Percentiles rank a stretch among this genome's conserved stretches.
These are phyloP conservation scores for Oscheius sp. DNA, from an alignment of 2,888 invertebrate species.

Conservation along the genomic window DNA sequence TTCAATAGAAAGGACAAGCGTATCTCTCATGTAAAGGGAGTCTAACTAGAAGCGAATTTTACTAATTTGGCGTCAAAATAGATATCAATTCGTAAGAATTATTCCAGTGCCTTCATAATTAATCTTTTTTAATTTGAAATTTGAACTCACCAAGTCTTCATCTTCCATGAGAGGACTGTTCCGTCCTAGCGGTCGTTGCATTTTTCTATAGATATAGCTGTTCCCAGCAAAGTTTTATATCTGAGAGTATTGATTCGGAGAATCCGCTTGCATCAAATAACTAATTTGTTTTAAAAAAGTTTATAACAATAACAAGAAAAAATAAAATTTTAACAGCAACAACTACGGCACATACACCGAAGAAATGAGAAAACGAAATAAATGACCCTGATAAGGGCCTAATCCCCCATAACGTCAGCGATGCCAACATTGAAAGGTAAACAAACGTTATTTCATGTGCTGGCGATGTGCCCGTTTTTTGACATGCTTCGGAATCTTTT, in stretches of 20 bases:
- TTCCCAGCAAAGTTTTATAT: too few relatives aligned
- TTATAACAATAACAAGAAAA: slow-evolving; percentile 28
- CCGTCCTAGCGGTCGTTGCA: slow-evolving; percentile 18
- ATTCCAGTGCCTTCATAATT: too few relatives aligned
- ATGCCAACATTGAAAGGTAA: slow-evolving; percentile 17
- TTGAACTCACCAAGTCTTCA: slow-evolving; percentile 15
- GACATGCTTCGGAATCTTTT: slow-evolving; percentile 90
- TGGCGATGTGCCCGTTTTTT: slow-evolving; percentile 85
- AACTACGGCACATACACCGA: slow-evolving; percentile 12
- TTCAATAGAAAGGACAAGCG: too few relatives aligned
- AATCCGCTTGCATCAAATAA: slow-evolving; percentile 6
- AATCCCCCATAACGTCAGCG: slow-evolving; percentile 16
- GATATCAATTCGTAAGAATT: background rate
- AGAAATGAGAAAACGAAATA: slow-evolving; percentile 15
- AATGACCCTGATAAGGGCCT: slow-evolving; percentile 28
- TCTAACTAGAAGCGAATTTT: too few relatives aligned
- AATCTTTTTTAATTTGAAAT: background rate
- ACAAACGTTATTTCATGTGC: slow-evolving; percentile 53
- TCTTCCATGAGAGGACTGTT: slow-evolving; percentile 23
- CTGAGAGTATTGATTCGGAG: slow-evolving; percentile 2
- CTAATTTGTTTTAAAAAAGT: background rate
- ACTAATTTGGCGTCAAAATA: too few relatives aligned
- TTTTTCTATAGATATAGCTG: background rate
- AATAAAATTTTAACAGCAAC: slow-evolving; percentile 25
- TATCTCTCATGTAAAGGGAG: too few relatives aligned